Base-by-base conservation (phyloP, 2,797 vertebrate species). In the Esox lucius region DNA sequence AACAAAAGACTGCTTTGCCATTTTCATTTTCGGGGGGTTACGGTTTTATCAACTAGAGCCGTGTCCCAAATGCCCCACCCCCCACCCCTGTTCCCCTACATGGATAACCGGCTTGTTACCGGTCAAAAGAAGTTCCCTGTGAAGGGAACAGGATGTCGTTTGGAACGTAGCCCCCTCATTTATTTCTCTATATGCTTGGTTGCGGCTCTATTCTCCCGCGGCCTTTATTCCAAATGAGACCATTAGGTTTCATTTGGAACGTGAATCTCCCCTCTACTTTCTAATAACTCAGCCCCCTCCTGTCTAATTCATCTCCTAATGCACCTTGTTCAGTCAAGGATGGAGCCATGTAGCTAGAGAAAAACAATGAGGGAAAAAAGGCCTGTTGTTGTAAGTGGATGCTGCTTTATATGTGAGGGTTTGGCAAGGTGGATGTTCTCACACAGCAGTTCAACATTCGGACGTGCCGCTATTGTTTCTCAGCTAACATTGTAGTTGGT, bases 171-270 rank as follows among this genome's bases (percentile, higher is more conserved):
- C 0, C 68, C 16, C 48, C 76, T 80, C 65, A 87, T 89, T 85
- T 85, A 78, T 83, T 83, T 79, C 42, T 78, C 79, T 84, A 42
- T 68, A 78, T 78, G 76, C 84, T 82, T 13, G 8, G 72, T 72
- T 86, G 80, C 68, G 28, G 78, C 31, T 79, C 28, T 62, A 51
- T 83, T 81, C 75, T 84, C 76, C 19, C 22, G 5, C 5, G 7
- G 33, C 26, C 26, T 22, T 28, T 4, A 0, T 82, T 81, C 67
- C 76, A 76, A 86, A 82, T 83, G 62, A 80, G 69, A 8, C 62
- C 62, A 70, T 87, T 84, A 80, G 78, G 53, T 59, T 59, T 59
- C 19, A 59, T 22, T 59, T 59, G 53, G 17, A 72, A 48, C 28
- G 31, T 56, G 73, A 73, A 65, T 78, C 71, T 75, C 39, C 61